Evolutionary conservation across 1,140 invertebrate species (phyloP).

Genomic region (Leptoteleia sp.): DNA sequence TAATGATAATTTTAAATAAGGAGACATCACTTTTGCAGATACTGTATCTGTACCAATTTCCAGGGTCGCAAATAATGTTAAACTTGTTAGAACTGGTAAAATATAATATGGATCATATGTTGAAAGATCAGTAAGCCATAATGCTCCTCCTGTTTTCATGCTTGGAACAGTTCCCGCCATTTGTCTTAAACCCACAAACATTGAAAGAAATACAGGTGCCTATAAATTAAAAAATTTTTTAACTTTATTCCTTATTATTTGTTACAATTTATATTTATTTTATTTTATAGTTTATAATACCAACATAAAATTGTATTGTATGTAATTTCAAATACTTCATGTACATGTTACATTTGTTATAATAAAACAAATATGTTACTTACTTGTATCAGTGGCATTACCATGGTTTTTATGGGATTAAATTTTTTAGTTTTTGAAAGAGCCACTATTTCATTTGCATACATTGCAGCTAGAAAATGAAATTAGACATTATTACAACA

Average conservation of each 20-base stretch:
- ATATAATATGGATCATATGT: slow-evolving; percentile 93
- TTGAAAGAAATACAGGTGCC: slow-evolving; percentile 94
- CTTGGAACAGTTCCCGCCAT: slow-evolving; percentile 95
- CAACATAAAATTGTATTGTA: too few species aligned
- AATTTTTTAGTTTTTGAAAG: slow-evolving; percentile 92
- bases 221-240: too few species aligned
- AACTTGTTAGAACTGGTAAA: slow-evolving; percentile 91
- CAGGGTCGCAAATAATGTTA: slow-evolving; percentile 90
- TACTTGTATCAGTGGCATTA: slow-evolving; percentile 91
- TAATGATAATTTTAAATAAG: slow-evolving; percentile 87
- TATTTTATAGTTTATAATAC: background rate
- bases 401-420: slow-evolving; percentile 90
- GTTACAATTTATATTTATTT: background rate
- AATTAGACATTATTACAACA: background rate
- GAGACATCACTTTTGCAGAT: slow-evolving; percentile 70
- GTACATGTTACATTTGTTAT: background rate
- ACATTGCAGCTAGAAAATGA: slow-evolving; percentile 83
- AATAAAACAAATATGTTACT: slow-evolving; percentile 10
- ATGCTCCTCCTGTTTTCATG: slow-evolving; percentile 92
- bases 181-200: slow-evolving; percentile 90
- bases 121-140: slow-evolving; percentile 97
- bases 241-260: too few species aligned
- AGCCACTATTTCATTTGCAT: slow-evolving; percentile 88
- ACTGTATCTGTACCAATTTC: slow-evolving; percentile 92
- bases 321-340: too few species aligned